These are phyloP conservation scores for Gastrophysa polygoni DNA, from an alignment of 2,888 invertebrate genomes.

Conservation along the genomic window DNA sequence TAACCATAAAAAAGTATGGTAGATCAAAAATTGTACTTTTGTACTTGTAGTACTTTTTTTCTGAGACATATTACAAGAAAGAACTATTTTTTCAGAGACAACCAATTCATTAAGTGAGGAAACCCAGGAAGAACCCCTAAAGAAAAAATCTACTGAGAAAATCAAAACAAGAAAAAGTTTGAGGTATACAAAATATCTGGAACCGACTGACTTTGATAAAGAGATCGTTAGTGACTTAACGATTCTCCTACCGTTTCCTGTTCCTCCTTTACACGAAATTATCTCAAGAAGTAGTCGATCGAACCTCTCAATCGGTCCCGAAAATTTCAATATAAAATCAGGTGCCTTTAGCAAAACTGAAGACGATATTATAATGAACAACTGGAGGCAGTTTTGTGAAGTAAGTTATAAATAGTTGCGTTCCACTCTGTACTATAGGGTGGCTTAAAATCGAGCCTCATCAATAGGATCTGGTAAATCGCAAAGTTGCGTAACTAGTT, in stretches of 20 bases:
- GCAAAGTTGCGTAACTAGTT: too few species aligned
- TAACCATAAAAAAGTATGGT: too few species aligned
- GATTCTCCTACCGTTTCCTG: conserved; percentile 15
- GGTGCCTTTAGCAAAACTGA: conserved; percentile 35
- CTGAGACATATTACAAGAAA: neutral
- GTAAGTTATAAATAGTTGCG: conserved; percentile 20
- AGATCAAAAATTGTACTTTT: too few species aligned
- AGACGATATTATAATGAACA: conserved; percentile 30
- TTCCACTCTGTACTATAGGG: too few species aligned
- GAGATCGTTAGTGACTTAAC: neutral
- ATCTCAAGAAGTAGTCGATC: conserved; percentile 1
- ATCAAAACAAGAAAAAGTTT: neutral
- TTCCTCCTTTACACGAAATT: conserved; percentile 20
- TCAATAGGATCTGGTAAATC: too few species aligned
- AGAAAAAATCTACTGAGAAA: neutral
- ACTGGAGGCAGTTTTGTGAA: conserved; percentile 35
- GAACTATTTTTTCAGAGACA: too few species aligned
- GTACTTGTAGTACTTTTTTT: too few species aligned
- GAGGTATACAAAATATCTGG: neutral
- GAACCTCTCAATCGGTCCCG: neutral
- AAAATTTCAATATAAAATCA: conserved; percentile 3
- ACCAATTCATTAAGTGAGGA: too few species aligned
- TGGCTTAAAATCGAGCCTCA: too few species aligned
- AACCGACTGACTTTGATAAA: neutral
- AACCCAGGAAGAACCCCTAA: too few species aligned